Base-by-base conservation (phyloP, 2,888 invertebrate genomes). In the Drosophila paucipuncta region DNA sequence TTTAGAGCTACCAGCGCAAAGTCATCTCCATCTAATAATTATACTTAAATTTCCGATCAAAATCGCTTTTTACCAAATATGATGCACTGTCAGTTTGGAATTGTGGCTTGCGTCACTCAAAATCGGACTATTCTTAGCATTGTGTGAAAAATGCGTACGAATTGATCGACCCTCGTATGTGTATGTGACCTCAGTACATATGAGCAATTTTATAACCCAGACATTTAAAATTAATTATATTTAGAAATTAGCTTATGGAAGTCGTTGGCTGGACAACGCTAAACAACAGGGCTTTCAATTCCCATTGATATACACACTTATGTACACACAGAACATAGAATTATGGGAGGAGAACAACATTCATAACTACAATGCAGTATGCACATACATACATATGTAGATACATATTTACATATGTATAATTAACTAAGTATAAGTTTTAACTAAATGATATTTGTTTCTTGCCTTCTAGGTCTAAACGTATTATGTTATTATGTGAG, bases 131-230 rank as follows among this genome's bases (percentile, higher is more conserved):
- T 33, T 31, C 11, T 18, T 33, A 47, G 47, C 47, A 47, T 25
- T 47, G 47, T 47, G 47, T 25, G 16, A 47, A 25, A 18, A 18
- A 28, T 5, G 18, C 18, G 9, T 25, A n/a, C 50, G 25, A 52
- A 43, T 68, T 58, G 57, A 68, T 31, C 69, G 41, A 25, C 69
- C 57, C 69, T 52, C 68, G 47, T 39, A 25, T 68, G 49, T 66
- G 49, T 55, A 22, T 53, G 58, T 66, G 84, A 66, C 52, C 78
- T 76, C 82, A 84, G 87, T 85, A 68, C 80, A 75, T 82, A 82
- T 87, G 83, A 82, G 85, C 84, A 87, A 84, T 87, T 67, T 69
- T 43, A 70, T 73, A 87, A 69, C 87, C 62, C 75, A 78, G 79
- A 81, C 72, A 87, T 72, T 81, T 76, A 73, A 50, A 72, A 49